Conservation (phyloP, 2,797 vertebrate species). For the Simalia tracyae region DNA sequence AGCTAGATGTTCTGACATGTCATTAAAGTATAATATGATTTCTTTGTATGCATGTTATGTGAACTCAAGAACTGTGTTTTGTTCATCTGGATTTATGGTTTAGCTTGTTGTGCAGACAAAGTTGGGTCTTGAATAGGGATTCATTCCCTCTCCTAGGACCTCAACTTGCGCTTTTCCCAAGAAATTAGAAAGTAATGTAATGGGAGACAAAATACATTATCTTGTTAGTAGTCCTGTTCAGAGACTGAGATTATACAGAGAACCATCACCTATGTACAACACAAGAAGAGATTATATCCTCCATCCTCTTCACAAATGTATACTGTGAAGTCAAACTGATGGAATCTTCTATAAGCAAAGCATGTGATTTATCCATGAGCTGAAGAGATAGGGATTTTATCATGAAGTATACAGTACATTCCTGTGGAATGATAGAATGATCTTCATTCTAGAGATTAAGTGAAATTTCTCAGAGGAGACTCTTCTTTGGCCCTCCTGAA, state of each 20-base stretch:
- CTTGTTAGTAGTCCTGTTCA: background rate
- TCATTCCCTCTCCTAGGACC: background rate
- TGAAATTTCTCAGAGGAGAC: background rate
- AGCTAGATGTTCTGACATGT: background rate
- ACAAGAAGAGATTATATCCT: background rate
- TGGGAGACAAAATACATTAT: background rate
- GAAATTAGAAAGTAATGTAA: background rate
- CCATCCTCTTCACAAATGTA: background rate
- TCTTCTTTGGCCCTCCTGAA: background rate
- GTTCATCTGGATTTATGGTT: background rate
- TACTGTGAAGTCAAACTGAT: background rate
- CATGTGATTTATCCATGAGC: background rate
- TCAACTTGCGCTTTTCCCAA: background rate
- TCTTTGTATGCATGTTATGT: background rate
- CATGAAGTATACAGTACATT: background rate
- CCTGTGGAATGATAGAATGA: background rate
- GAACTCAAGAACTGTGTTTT: background rate
- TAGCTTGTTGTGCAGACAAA: background rate
- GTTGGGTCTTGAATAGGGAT: background rate
- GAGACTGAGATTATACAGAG: background rate
- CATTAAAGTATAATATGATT: background rate
- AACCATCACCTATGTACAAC: background rate
- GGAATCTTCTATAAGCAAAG: background rate
- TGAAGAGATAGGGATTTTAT: background rate
- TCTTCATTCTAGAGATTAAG: background rate